These are phyloP conservation scores for Mythimna pallens DNA, from an alignment of 2,888 invertebrate genomes.

Conservation along the genomic window DNA sequence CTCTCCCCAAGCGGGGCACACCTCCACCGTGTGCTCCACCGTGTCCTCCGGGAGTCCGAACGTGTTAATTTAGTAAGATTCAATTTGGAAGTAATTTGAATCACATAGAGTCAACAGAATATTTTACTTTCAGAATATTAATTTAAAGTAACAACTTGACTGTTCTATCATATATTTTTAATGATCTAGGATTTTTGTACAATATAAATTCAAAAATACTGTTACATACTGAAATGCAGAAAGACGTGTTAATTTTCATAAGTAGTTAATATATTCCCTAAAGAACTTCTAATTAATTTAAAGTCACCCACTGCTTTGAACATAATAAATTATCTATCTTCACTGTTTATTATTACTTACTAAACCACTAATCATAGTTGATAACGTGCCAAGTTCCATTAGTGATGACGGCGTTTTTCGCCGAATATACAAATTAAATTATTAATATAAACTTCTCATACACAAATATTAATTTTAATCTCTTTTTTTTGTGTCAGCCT, in stretches of 20 bases:
- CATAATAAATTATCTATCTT: conserved; percentile 19
- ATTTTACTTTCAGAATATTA: too few relatives aligned
- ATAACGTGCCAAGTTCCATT: conserved; percentile 35
- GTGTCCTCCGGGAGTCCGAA: too few relatives aligned
- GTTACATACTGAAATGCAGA: neutral
- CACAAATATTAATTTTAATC: conserved; percentile 3
- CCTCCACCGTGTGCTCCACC: too few relatives aligned
- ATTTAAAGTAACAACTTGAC: too few relatives aligned
- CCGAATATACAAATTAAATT: conserved; percentile 22
- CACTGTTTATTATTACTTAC: conserved; percentile 13
- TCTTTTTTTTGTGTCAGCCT: too few relatives aligned
- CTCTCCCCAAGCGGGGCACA: too few relatives aligned
- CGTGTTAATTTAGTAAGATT: too few relatives aligned
- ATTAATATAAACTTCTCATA: neutral
- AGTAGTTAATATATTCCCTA: neutral
- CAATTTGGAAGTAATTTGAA: too few relatives aligned
- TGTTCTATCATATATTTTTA: too few relatives aligned
- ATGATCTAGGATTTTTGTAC: too few relatives aligned
- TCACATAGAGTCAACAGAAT: too few relatives aligned
- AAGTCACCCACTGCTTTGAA: neutral
- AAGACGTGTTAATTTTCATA: neutral
- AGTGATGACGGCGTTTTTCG: conserved; percentile 1
- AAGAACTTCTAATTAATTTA: neutral
- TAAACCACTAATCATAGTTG: conserved; percentile 30
- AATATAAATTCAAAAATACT: neutral